phyloP scores from a whole-genome alignment of 2,113 vertebrate species.

The Gambusia holbrooki region DNA sequence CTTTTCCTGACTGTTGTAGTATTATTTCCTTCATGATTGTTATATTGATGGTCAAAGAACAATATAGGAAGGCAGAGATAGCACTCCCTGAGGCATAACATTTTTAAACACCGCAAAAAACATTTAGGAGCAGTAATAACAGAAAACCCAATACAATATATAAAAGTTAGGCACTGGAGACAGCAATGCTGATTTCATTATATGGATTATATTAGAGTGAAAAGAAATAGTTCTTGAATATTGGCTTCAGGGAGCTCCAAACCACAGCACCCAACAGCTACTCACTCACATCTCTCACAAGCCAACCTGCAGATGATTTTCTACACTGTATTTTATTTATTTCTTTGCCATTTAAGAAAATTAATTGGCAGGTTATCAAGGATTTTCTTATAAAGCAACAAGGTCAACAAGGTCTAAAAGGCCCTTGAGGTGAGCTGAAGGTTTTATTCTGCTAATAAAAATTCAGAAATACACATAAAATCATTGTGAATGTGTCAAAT shows the following conservation, averaged over 20 bases:
- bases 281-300: neutral
- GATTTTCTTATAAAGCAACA: neutral
- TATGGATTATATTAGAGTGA: neutral
- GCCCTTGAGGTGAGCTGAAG: neutral
- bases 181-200: neutral
- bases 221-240: neutral
- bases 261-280: neutral
- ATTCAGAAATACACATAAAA: constrained; percentile 6
- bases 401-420: neutral
- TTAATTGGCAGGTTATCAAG: neutral
- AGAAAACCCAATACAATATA: neutral
- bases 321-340: neutral
- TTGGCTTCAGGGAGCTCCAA: neutral
- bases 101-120: neutral
- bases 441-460: constrained; percentile 7
- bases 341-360: neutral
- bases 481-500: constrained; percentile 11
- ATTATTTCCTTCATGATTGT: neutral
- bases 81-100: neutral
- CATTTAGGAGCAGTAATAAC: neutral
- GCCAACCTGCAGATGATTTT: neutral
- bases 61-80: neutral
- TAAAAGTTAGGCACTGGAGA: neutral
- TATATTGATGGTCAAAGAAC: neutral
- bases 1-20: neutral